Conservation (phyloP, 1,140 invertebrate species). For the Brachionus paranguensis region DNA sequence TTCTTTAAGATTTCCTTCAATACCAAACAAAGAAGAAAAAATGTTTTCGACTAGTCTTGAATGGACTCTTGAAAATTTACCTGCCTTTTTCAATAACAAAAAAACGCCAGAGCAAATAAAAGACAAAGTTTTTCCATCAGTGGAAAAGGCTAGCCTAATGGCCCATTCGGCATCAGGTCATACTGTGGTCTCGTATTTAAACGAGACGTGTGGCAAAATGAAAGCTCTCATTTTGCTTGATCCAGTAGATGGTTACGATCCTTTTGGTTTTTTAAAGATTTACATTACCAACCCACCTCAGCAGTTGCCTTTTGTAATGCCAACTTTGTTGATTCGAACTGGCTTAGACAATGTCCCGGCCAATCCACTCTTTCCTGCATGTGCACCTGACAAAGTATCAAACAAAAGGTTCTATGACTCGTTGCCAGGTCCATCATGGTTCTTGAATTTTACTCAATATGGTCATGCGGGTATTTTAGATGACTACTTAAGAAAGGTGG, state of each 20-base stretch:
- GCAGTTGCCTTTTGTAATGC: constrained; percentile 4
- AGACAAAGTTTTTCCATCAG: not conserved
- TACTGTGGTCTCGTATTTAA: not conserved
- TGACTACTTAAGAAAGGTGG: not conserved
- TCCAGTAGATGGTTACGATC: constrained; percentile 39
- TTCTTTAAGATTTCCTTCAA: not conserved
- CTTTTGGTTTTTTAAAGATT: constrained; percentile 29
- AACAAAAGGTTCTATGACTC: constrained; percentile 25
- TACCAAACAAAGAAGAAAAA: constrained; percentile 3
- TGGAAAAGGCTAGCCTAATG: not conserved
- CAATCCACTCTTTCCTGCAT: not conserved
- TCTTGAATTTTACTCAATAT: constrained; percentile 35
- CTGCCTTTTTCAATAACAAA: not conserved
- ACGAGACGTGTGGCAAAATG: constrained; percentile 15
- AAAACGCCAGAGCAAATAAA: not conserved
- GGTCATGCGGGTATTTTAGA: constrained; percentile 36
- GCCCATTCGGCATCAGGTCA: constrained; percentile 27
- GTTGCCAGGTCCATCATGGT: not conserved
- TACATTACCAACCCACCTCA: constrained; percentile 35
- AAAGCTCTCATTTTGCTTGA: constrained; percentile 18
- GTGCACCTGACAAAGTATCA: constrained; percentile 13
- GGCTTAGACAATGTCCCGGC: not conserved
- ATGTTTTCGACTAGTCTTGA: not conserved
- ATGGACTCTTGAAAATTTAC: not conserved
- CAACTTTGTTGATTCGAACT: constrained; percentile 9